phyloP scores from a whole-genome alignment of 2,888 invertebrate species.

The Drosophila bunnanda region DNA sequence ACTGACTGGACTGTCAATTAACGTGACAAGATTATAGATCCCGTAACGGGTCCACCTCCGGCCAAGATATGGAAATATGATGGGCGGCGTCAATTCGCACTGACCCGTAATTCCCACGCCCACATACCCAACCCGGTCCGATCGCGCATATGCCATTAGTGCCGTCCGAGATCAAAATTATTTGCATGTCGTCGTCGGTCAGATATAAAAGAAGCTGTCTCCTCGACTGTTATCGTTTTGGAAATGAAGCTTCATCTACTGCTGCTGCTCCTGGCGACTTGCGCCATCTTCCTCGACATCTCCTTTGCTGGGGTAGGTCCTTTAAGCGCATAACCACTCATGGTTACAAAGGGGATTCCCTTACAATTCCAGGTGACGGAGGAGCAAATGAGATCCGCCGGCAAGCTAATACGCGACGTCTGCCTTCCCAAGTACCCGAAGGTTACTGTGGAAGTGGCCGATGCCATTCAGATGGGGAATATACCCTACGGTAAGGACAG shows the following conservation, averaged over 20 bases:
- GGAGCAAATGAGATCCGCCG: slow-evolving; percentile 88
- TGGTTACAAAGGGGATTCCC: background rate
- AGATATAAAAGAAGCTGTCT: slow-evolving; percentile 25
- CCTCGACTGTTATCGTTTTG: background rate
- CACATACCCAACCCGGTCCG: background rate
- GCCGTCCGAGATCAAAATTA: background rate
- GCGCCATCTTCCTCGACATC: background rate
- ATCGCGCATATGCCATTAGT: background rate
- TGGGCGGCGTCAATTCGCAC: background rate
- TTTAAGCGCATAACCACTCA: background rate
- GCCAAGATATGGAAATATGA: slow-evolving; percentile 15
- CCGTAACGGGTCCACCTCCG: background rate
- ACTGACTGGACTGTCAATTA: slow-evolving; percentile 20
- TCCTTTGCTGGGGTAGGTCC: slow-evolving; percentile 17
- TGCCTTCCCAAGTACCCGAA: slow-evolving; percentile 87
- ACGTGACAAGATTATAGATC: slow-evolving; percentile 19
- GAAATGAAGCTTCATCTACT: slow-evolving; percentile 25
- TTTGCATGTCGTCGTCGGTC: slow-evolving; percentile 13
- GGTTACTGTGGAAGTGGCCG: slow-evolving; percentile 75
- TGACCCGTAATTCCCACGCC: slow-evolving; percentile 24
- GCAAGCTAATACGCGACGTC: slow-evolving; percentile 87
- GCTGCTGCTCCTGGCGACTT: slow-evolving; percentile 6
- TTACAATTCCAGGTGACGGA: slow-evolving; percentile 78
- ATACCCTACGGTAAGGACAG: slow-evolving; percentile 81
- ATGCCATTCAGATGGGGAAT: slow-evolving; percentile 74